Evolutionary conservation across 2,888 invertebrate species (phyloP).

Genomic region (Xestoiulus laeticollis): DNA sequence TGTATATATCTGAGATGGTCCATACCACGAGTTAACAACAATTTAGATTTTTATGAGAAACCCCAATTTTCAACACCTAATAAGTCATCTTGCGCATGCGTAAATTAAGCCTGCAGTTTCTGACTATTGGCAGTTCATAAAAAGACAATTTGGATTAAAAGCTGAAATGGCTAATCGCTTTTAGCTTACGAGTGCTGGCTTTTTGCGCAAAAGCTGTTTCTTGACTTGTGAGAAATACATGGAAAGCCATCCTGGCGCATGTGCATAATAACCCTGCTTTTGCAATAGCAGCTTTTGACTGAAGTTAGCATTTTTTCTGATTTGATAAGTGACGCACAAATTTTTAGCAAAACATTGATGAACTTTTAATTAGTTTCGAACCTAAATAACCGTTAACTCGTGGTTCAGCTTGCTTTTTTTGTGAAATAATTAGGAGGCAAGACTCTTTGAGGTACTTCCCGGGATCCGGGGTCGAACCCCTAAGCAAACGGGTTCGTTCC

Average conservation of each 20-base stretch:
- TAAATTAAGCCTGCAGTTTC: too few species aligned
- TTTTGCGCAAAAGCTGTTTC: too few species aligned
- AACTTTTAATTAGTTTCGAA: neutral
- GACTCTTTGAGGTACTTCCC: neutral
- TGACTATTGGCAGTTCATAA: too few species aligned
- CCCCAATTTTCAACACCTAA: neutral
- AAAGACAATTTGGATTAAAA: too few species aligned
- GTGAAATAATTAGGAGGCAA: slow-evolving; percentile 1
- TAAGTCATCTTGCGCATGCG: neutral
- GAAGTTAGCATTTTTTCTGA: neutral
- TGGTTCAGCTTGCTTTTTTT: slow-evolving; percentile 8
- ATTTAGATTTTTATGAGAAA: too few species aligned
- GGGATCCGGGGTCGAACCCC: neutral
- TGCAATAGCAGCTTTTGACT: neutral
- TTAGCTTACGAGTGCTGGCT: too few species aligned
- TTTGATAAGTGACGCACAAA: too few species aligned
- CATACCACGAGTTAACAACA: neutral
- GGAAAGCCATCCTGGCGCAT: too few species aligned
- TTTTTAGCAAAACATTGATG: too few species aligned
- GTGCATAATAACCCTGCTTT: too few species aligned
- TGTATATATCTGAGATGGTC: slow-evolving; percentile 21
- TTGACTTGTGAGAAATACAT: too few species aligned
- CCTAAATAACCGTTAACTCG: neutral
- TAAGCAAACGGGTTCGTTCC: neutral
- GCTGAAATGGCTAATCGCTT: too few species aligned